phyloP scores from a whole-genome alignment of 2,797 vertebrate genomes.

The Sebastes matsubarae region DNA sequence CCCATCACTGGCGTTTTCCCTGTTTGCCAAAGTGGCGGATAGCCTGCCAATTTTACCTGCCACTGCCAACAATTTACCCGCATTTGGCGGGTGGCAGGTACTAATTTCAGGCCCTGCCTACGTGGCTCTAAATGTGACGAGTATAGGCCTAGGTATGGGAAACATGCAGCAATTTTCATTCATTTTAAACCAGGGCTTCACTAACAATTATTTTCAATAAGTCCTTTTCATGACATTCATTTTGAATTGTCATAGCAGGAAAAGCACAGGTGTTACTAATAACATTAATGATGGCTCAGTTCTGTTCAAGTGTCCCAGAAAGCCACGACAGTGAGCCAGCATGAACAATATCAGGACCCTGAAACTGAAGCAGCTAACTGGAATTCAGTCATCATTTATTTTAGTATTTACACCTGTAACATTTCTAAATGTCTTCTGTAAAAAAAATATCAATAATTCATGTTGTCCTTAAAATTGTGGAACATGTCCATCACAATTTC shows the following conservation, averaged over 20 bases:
- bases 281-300: neutral
- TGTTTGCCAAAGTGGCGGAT: too few relatives aligned
- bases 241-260: neutral
- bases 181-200: neutral
- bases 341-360: too few relatives aligned
- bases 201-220: neutral
- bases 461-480: neutral
- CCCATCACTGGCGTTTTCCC: too few relatives aligned
- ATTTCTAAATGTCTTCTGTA: neutral
- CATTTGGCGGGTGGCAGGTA: too few relatives aligned
- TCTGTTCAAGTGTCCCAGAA: too few relatives aligned
- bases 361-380: too few relatives aligned
- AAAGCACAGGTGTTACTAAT: neutral
- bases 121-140: neutral
- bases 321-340: too few relatives aligned
- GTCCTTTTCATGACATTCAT: neutral
- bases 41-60: too few relatives aligned
- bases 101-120: too few relatives aligned
- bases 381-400: too few relatives aligned
- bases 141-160: neutral
- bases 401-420: too few relatives aligned
- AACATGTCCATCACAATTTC: neutral
- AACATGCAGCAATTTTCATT: neutral
- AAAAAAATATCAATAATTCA: neutral
- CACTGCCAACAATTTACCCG: too few relatives aligned